phyloP scores from a whole-genome alignment of 2,113 vertebrate genomes.

The Mustelus asterias region DNA sequence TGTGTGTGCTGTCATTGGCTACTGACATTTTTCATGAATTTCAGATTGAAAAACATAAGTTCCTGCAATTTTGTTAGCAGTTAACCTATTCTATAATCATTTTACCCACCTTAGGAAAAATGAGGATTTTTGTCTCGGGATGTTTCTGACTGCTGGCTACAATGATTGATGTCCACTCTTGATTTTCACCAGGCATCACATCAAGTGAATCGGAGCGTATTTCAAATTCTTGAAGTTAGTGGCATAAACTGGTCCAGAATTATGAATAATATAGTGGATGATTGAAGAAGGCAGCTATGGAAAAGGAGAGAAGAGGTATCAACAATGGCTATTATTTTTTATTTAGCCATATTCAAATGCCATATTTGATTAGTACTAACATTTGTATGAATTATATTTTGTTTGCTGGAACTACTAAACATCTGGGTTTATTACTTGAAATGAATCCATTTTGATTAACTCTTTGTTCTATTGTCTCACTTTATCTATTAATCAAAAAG shows the following conservation, averaged over 20 bases:
- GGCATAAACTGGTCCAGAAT: slow-evolving; percentile 9
- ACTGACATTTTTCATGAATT: neutral
- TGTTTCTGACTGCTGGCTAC: neutral
- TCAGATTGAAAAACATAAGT: neutral
- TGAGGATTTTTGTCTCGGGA: neutral
- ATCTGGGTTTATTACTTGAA: slow-evolving; percentile 27
- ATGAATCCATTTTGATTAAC: slow-evolving; percentile 29
- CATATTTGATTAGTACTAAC: slow-evolving; percentile 19
- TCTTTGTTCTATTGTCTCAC: neutral
- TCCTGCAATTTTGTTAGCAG: neutral
- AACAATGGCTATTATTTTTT: slow-evolving; percentile 28
- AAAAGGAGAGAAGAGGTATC: slow-evolving; percentile 6
- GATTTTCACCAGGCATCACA: neutral
- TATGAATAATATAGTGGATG: slow-evolving; percentile 17
- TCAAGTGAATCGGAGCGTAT: neutral
- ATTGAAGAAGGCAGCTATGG: slow-evolving; percentile 29
- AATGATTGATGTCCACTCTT: neutral
- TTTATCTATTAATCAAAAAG: neutral
- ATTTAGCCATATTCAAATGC: slow-evolving; percentile 31
- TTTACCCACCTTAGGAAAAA: neutral
- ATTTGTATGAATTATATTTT: slow-evolving; percentile 24
- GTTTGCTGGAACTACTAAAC: neutral
- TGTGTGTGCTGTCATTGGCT: neutral
- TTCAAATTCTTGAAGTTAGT: slow-evolving; percentile 4
- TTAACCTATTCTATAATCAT: neutral